Conservation (phyloP, 2,113 vertebrate species). For the Aplodontia rufa region DNA sequence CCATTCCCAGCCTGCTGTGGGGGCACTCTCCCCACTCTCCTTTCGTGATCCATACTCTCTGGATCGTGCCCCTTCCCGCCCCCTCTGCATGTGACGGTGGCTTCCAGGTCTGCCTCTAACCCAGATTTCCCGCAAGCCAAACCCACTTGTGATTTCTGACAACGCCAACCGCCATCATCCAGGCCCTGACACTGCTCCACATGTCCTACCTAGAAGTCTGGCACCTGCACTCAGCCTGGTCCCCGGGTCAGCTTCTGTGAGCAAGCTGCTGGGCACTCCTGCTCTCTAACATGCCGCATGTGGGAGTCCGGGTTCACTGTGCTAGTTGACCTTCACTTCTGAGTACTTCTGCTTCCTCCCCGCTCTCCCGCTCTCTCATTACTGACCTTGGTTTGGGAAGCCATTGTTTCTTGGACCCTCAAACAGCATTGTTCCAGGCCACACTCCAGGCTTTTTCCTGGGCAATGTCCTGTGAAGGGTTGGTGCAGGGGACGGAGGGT, state of each 20-base stretch:
- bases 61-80: not conserved
- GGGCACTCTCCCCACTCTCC: not conserved
- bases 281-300: not conserved
- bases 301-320: no score
- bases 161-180: no score
- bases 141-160: not conserved
- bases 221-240: no score
- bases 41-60: not conserved
- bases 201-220: no score
- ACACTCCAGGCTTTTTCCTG: not conserved
- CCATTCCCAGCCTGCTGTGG: not conserved
- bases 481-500: no score
- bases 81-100: no score
- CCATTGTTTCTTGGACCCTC: not conserved
- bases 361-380: not conserved
- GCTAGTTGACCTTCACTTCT: not conserved
- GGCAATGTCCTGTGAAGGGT: no score
- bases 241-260: not conserved
- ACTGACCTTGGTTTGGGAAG: not conserved
- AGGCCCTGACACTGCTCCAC: not conserved
- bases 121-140: not conserved
- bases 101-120: not conserved
- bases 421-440: fast-evolving
- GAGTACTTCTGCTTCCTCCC: not conserved
- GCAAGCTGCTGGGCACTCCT: not conserved